These are phyloP conservation scores for Chaetodon trifasciatus DNA, from an alignment of 2,797 vertebrate species.

Conservation along the genomic window DNA sequence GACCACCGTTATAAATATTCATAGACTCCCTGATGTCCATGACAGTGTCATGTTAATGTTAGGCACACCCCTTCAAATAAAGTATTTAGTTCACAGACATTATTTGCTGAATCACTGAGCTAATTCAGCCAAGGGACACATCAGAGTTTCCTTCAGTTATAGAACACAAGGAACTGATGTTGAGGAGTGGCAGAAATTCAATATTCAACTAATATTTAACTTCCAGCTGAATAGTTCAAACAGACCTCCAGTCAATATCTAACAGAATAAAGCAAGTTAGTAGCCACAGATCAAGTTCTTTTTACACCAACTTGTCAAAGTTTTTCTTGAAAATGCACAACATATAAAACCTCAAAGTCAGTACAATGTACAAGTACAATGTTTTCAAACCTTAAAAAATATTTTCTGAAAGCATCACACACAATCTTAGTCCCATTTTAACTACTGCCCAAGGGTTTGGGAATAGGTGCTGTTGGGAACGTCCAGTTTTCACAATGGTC, in stretches of 20 bases:
- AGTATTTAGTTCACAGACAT: background rate
- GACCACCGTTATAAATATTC: too few relatives aligned
- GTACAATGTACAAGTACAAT: too few relatives aligned
- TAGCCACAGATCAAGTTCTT: background rate
- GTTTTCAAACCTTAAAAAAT: too few relatives aligned
- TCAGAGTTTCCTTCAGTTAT: background rate
- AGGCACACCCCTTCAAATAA: too few relatives aligned
- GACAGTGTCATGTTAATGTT: too few relatives aligned
- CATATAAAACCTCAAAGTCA: too few relatives aligned
- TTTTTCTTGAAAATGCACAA: background rate
- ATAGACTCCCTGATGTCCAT: too few relatives aligned
- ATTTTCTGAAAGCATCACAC: too few relatives aligned
- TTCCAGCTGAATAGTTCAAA: background rate
- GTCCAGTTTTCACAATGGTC: background rate
- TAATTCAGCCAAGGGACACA: background rate
- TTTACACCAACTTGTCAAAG: background rate
- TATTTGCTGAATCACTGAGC: background rate
- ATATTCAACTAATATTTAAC: constrained; percentile 26
- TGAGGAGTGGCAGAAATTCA: background rate
- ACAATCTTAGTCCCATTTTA: background rate
- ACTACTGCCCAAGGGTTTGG: background rate
- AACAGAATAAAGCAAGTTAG: too few relatives aligned
- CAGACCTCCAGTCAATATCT: background rate
- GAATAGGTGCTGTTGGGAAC: too few relatives aligned
- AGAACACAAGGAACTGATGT: background rate